phyloP scores from a whole-genome alignment of 1,140 invertebrate genomes.

The Cherax quadricarinatus region DNA sequence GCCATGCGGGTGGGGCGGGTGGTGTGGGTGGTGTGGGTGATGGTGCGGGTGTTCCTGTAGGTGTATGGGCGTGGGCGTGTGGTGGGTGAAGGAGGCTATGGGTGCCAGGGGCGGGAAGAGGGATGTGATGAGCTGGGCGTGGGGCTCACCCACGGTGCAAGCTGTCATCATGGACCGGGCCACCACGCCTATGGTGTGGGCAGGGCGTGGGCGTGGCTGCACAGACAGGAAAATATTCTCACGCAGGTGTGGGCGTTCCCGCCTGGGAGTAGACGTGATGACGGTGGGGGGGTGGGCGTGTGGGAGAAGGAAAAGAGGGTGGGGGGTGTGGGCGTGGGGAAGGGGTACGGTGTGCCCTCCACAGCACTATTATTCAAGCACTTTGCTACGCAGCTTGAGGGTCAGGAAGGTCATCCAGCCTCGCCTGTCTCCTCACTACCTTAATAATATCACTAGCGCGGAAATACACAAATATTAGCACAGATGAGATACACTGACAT shows the following conservation, averaged over 20 bases:
- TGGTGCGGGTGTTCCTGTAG: conserved; percentile 37
- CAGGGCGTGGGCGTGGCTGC: conserved; percentile 38
- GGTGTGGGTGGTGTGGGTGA: conserved; percentile 40
- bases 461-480: not conserved
- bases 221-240: conserved; percentile 32
- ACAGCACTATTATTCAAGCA: not conserved
- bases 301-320: not conserved
- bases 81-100: conserved; percentile 39
- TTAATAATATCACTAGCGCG: not conserved
- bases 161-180: conserved; percentile 58
- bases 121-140: conserved; percentile 60
- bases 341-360: not conserved
- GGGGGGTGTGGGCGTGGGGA: not conserved
- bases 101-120: conserved; percentile 62
- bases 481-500: not conserved
- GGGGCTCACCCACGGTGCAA: conserved; percentile 60
- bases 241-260: not conserved
- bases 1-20: conserved; percentile 40
- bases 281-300: conserved; percentile 23
- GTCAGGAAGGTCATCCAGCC: not conserved
- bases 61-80: conserved; percentile 36
- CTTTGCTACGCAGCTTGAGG: not conserved
- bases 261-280: conserved; percentile 34
- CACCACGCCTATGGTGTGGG: not conserved
- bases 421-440: not conserved